Evolutionary conservation across 2,113 vertebrate genomes (phyloP).

Genomic region (Azemiops feae): DNA sequence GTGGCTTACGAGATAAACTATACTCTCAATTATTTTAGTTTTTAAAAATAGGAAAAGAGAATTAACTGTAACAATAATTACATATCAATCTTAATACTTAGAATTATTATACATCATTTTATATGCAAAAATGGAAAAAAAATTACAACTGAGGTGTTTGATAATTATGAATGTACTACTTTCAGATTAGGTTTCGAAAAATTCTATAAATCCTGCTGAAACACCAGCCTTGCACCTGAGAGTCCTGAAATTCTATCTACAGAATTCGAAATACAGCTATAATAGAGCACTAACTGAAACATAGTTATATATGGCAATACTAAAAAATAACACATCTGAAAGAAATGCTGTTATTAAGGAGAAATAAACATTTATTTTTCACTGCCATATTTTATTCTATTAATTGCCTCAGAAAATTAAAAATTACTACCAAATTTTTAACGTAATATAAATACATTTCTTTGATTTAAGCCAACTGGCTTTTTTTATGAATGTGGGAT

Average conservation of each 20-base stretch:
- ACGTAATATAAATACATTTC: not conserved
- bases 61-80: conserved; percentile 2
- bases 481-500: not conserved
- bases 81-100: not conserved
- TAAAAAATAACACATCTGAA: not conserved
- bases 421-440: not conserved
- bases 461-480: not conserved
- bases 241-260: not conserved
- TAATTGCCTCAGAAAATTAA: not conserved
- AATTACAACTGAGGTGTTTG: not conserved
- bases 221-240: not conserved
- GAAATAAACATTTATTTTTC: not conserved
- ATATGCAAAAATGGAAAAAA: not conserved
- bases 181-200: not conserved
- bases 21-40: not conserved
- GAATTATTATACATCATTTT: not conserved
- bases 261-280: not conserved
- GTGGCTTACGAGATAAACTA: not conserved
- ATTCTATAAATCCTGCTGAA: not conserved
- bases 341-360: not conserved
- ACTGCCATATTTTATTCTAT: not conserved
- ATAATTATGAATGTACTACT: not conserved
- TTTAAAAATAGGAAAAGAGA: not conserved
- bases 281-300: not conserved
- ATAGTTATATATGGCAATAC: not conserved